Evolutionary conservation across 2,888 invertebrate species (phyloP), one percentile per base, ranked within the genome.

Genomic region (Polymixis lichenea): DNA sequence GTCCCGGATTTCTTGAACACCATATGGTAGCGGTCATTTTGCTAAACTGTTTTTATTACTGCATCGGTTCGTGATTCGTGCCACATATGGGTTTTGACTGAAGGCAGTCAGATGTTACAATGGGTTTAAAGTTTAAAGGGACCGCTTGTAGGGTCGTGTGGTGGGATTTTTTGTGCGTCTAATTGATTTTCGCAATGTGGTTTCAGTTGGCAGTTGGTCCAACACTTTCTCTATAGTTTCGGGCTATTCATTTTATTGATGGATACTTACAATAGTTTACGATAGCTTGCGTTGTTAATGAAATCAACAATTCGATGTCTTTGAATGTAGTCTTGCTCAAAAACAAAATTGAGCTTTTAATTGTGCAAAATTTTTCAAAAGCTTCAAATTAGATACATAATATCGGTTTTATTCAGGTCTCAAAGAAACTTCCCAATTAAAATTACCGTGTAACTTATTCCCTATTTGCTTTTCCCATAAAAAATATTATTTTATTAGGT

Each of bases 21-120:
- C 93, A 93, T 91, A 89, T 92, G 93, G 89, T 68, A 70, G 17
- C 67, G 87, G 89, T 82, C 87, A 89, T 79, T 89, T 82, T 77
- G 88, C 90, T 85, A 71, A 84, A 86, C 82, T 80, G 78, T 85
- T 85, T 81, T 82, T 86, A 89, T 87, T 88, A 78, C 82, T 84
- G 78, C 65, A 69, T 73, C 72, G 38, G 88, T 87, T 86, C 90
- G 91, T 91, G 38, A 88, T 87, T 86, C 90, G 91, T 91, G 91
- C 87, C 88, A 89, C 91, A 91, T 81, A 89, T 91, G 90, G 91
- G 65, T 73, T 87, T 79, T 79, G 43, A 67, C 60, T 70, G 46
- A 77, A 80, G 67, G 77, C 76, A 73, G 75, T 73, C 77, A 66
- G 73, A 66, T 68, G 72, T 74, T 72, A 84, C 85, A 83, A 81